Evolutionary conservation across 2,113 vertebrate species (phyloP).

Genomic region (Perccottus glenii): DNA sequence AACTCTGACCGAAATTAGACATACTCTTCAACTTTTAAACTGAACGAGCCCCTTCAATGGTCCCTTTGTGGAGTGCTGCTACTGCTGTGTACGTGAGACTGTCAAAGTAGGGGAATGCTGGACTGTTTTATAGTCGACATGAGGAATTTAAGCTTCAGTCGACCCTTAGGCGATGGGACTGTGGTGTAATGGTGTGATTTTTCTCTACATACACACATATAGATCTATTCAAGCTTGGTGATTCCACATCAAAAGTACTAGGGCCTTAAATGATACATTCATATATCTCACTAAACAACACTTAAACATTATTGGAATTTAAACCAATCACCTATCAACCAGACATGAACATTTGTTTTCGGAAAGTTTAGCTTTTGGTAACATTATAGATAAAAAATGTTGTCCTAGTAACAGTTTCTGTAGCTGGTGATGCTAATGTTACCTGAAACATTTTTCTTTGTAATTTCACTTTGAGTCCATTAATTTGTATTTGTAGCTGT

Average conservation of each 20-base stretch:
- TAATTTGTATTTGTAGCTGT: no score
- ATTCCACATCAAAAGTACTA: constrained; percentile 2
- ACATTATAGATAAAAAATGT: no score
- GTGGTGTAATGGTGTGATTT: constrained; percentile 48
- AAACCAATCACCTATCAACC: no score
- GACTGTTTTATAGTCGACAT: constrained; percentile 70
- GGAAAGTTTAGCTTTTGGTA: no score
- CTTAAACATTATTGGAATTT: no score
- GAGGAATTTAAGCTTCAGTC: constrained; percentile 72
- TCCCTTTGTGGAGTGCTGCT: constrained; percentile 77
- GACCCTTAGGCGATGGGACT: constrained; percentile 57
- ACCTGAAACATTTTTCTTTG: no score
- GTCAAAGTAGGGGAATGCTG: constrained; percentile 52
- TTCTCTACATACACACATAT: constrained; percentile 20
- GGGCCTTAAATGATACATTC: not conserved
- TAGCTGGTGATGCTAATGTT: no score
- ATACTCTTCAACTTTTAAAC: constrained; percentile 83
- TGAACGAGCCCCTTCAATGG: constrained; percentile 78
- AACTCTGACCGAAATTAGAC: constrained; percentile 86
- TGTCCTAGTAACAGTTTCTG: no score
- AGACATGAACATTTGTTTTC: no score
- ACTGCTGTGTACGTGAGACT: constrained; percentile 48
- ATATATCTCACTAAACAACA: no score
- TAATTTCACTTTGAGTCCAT: no score
- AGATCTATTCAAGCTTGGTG: constrained; percentile 1